Base-by-base conservation (phyloP, 2,888 invertebrate species). In the Scaptomyza caliginosa region DNA sequence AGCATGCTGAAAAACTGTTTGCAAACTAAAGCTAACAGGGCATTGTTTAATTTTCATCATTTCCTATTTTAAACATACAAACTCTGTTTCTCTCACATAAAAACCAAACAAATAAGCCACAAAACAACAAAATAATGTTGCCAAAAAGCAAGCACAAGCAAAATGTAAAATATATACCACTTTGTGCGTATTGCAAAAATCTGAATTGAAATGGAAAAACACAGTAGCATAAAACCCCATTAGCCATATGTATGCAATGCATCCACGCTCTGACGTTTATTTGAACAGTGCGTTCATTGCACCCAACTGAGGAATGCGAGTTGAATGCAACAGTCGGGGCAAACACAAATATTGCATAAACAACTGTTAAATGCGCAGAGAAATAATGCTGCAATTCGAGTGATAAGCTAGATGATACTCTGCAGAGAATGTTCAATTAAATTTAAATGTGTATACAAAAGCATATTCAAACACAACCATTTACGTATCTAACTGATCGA, bases 101-200 rank as follows among this genome's bases (percentile, higher is more conserved):
- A 24, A 16, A 21, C 16, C 50, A 21, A 42, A 34, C 24, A 30
- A 21, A 21, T n/a, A 55, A 48, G 13, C 3, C 2, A 11, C 16
- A 54, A 48, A 55, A 45, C 56, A 69, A 48, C 77, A 73, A 58
- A 63, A 51, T 67, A 64, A 70, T 56, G 45, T 28, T n/a, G 17
- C 26, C 36, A 26, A 55, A 54, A 67, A 63, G 58, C 39, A 38
- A 40, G 67, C 50, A 67, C 48, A 70, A 67, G 64, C 83, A 57
- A 43, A 73, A 82, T 78, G 70, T 73, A 52, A 79, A 78, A 78
- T 70, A 70, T 84, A 70, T 75, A 81, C 62, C 78, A 81, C 62
- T 81, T 65, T 81, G 72, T 84, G 74, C 57, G 67, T 67, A 73
- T 67, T 56, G 74, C 77, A 49, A 60, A 52, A 58, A 57, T 45